Base-by-base conservation (phyloP, 2,888 invertebrate species). In the Pegoplata infirma region DNA sequence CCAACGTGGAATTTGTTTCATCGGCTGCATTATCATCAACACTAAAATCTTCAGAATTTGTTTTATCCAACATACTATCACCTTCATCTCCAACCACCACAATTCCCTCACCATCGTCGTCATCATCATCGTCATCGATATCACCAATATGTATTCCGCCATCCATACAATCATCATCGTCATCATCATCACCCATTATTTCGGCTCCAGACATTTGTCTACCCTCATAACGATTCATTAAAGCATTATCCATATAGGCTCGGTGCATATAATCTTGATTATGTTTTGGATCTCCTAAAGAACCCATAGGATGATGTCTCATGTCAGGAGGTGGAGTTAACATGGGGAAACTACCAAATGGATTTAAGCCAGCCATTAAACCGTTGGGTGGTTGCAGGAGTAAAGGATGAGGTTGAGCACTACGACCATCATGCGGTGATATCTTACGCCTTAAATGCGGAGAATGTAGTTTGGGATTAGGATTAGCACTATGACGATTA, bases 401-500 rank as follows among this genome's bases (percentile, higher is more conserved):
- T 49, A 96, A 91, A 8, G 95, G 93, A 88, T 96, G 96, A 1
- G 96, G 93, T 90, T 96, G 96, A 3, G 97, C 93, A 77, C 96
- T 96, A 82, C 97, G 92, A 0, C 97, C 97, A 84, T 97, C 97
- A 84, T 97, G 97, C 0, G 97, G 97, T 17, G 97, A 97, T 84
- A 97, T 97, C 90, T 98, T 98, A 83, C 98, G 91, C 77, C 98
- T 92, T 82, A 98, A 90, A 88, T 98, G 98, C 1, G 98, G 98
- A 71, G 98, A 97, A 90, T 99, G 99, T 16, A 99, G 91, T 89
- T 99, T 99, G 0, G 99, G 99, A 90, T 99, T 99, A 0, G 98
- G 98, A 90, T 99, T 99, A 8, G 98, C 98, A 89, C 97, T 97
- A 90, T 99, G 99, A 2, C 99, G 92, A 87, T 99, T 99, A 63